Percentiles rank a stretch among this genome's conserved stretches.
phyloP scores from a whole-genome alignment of 2,888 invertebrate genomes.

The Andrena bicolor region DNA sequence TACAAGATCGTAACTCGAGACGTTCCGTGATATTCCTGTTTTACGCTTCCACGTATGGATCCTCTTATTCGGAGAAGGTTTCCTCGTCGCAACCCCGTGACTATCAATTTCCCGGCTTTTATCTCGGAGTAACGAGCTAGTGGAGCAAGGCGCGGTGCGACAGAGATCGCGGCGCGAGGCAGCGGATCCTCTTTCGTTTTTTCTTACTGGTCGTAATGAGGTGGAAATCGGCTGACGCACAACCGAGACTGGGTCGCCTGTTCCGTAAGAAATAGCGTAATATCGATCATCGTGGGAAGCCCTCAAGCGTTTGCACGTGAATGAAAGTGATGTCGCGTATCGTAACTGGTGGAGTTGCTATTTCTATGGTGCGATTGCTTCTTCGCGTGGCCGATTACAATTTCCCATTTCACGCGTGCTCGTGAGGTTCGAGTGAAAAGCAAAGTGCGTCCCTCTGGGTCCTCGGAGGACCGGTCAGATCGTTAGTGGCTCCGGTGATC shows the following conservation, averaged over 20 bases:
- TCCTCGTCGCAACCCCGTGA: background rate
- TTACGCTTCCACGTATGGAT: background rate
- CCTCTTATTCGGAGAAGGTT: background rate
- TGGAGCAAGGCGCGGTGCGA: slow-evolving; percentile 40
- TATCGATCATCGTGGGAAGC: slow-evolving; percentile 40
- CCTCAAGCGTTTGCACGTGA: background rate
- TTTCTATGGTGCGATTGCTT: background rate
- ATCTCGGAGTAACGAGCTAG: background rate
- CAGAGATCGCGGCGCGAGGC: slow-evolving; percentile 23
- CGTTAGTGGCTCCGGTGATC: slow-evolving; percentile 56
- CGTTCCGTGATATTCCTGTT: background rate
- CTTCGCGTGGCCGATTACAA: slow-evolving; percentile 9
- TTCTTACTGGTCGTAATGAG: slow-evolving; percentile 34
- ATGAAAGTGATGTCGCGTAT: slow-evolving; percentile 12
- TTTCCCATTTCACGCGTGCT: slow-evolving; percentile 1
- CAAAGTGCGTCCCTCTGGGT: background rate
- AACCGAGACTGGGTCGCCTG: slow-evolving; percentile 39
- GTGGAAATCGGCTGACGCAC: slow-evolving; percentile 22
- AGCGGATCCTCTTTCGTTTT: slow-evolving; percentile 47
- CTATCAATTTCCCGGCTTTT: slow-evolving; percentile 12
- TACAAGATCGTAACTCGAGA: slow-evolving; percentile 12
- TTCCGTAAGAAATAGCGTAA: slow-evolving; percentile 38
- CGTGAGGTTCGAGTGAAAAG: slow-evolving; percentile 12
- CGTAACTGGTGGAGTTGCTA: background rate
- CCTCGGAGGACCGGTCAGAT: slow-evolving; percentile 21